Percentiles rank a stretch among this genome's conserved stretches.
phyloP scores from a whole-genome alignment of 1,140 invertebrate genomes.

The Euwallacea similis region DNA sequence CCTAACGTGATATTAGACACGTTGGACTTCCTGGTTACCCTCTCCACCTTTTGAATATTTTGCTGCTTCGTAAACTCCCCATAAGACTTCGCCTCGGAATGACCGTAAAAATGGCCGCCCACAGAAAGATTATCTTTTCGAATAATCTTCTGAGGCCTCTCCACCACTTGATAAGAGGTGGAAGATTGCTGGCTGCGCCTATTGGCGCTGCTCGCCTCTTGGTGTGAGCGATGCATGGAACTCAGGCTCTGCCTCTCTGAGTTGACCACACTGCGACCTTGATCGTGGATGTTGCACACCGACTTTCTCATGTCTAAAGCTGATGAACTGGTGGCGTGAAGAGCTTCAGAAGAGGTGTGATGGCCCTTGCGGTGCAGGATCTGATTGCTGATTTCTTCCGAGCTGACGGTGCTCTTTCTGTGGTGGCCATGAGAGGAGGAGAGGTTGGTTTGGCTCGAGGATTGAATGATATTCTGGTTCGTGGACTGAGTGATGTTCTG shows the following conservation, averaged over 20 bases:
- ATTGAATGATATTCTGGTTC: conserved; percentile 41
- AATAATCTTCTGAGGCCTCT: conserved; percentile 61
- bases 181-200: conserved; percentile 54
- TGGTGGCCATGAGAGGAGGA: conserved; percentile 52
- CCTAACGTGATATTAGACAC: conserved; percentile 73
- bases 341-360: conserved; percentile 58
- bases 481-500: conserved; percentile 36
- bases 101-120: conserved; percentile 71
- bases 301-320: conserved; percentile 78
- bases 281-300: conserved; percentile 73
- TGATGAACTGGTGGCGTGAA: conserved; percentile 63
- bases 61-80: conserved; percentile 65
- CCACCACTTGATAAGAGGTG: conserved; percentile 52
- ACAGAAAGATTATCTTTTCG: conserved; percentile 66
- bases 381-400: conserved; percentile 70
- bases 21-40: conserved; percentile 63
- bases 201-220: conserved; percentile 48
- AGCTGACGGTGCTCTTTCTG: conserved; percentile 71
- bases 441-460: conserved; percentile 33
- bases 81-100: conserved; percentile 66
- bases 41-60: conserved; percentile 57
- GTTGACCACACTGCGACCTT: conserved; percentile 64
- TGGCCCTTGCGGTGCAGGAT: conserved; percentile 74
- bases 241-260: conserved; percentile 74
- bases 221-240: conserved; percentile 68